phyloP scores from a whole-genome alignment of 2,113 vertebrate genomes.

The Saguinus imperator region DNA sequence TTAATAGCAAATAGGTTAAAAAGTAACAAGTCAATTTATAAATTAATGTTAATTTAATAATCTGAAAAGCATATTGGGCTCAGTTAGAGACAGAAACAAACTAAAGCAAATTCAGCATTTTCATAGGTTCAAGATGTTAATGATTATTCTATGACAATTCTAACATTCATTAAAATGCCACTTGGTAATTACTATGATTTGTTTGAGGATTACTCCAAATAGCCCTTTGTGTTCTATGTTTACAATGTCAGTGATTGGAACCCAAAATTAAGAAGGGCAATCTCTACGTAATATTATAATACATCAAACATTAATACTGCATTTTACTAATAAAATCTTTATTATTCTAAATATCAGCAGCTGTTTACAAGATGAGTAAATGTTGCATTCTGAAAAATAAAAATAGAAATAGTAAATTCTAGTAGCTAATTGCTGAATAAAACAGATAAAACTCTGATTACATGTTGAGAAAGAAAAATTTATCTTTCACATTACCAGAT shows the following conservation, averaged over 20 bases:
- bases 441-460: neutral
- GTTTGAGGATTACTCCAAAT: neutral
- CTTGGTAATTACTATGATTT: neutral
- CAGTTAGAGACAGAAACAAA: neutral
- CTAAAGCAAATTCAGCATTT: neutral
- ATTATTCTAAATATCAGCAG: neutral
- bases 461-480: neutral
- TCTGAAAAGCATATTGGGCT: neutral
- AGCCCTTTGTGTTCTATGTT: neutral
- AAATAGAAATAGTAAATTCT: conserved; percentile 28
- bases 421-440: neutral
- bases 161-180: neutral
- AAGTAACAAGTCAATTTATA: neutral
- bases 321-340: neutral
- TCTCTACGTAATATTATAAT: neutral
- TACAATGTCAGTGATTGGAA: neutral
- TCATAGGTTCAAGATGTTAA: neutral
- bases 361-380: neutral
- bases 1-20: neutral
- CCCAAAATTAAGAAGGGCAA: neutral
- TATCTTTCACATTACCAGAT: neutral
- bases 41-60: neutral
- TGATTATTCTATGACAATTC: neutral
- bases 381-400: neutral
- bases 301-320: neutral